Percentiles rank a stretch among this genome's conserved stretches.
These are phyloP conservation scores for Thalassarche chlororhynchos DNA, from an alignment of 2,113 vertebrate genomes.

Conservation along the genomic window DNA sequence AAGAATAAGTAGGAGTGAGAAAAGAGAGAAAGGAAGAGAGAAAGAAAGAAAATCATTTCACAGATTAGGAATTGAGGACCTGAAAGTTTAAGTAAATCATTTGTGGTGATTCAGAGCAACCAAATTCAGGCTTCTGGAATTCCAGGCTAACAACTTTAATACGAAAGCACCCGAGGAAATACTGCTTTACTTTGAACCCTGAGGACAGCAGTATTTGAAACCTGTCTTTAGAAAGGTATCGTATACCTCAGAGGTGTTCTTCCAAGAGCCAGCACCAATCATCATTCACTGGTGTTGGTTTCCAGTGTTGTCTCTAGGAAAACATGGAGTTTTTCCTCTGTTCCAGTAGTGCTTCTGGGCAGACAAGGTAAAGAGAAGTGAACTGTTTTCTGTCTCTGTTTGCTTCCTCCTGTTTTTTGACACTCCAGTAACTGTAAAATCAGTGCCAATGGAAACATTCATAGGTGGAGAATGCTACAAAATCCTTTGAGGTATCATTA, in stretches of 20 bases:
- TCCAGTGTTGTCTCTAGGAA: neutral
- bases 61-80: neutral
- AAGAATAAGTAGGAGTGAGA: accelerated
- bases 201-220: neutral
- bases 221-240: accelerated
- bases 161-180: neutral
- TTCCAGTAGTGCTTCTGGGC: neutral
- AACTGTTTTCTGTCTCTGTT: neutral
- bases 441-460: neutral
- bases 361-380: neutral
- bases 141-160: neutral
- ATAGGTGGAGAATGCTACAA: neutral
- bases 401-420: neutral
- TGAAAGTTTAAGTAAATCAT: neutral
- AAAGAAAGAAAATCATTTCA: neutral
- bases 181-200: neutral
- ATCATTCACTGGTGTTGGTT: neutral
- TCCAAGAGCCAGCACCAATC: neutral
- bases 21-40: too few species aligned
- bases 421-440: neutral
- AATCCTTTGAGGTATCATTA: neutral
- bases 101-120: neutral
- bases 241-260: neutral
- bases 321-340: neutral
- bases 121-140: neutral